phyloP scores from a whole-genome alignment of 2,113 vertebrate genomes.

The Triplophysa tibetana region DNA sequence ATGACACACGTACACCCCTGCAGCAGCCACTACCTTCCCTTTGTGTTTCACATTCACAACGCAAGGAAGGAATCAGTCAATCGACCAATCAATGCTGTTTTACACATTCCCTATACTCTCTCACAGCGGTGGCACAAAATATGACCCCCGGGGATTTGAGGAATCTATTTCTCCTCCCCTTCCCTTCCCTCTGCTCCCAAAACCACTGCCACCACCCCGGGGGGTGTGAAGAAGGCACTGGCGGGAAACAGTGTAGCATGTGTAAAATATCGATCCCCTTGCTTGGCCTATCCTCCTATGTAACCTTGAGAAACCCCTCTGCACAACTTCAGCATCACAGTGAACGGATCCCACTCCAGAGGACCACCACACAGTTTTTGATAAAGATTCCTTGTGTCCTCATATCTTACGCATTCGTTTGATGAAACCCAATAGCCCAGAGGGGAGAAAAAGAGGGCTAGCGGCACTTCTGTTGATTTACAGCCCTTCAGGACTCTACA shows the following conservation, averaged over 20 bases:
- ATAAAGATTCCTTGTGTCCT: neutral
- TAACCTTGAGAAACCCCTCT: slow-evolving; percentile 25
- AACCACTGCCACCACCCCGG: slow-evolving; percentile 10
- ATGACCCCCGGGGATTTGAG: neutral
- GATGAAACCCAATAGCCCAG: slow-evolving; percentile 16
- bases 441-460: slow-evolving; percentile 16
- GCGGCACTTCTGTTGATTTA: slow-evolving; percentile 40
- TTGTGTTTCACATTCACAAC: neutral
- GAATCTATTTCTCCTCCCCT: slow-evolving; percentile 21
- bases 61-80: neutral
- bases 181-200: neutral
- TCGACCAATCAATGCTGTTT: slow-evolving; percentile 34
- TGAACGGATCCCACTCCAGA: neutral
- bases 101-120: slow-evolving; percentile 9
- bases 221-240: neutral
- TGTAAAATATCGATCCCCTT: slow-evolving; percentile 34
- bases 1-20: neutral
- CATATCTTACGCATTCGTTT: neutral
- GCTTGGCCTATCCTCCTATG: slow-evolving; percentile 7
- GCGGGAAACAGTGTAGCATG: neutral
- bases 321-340: neutral
- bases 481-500: slow-evolving; percentile 38
- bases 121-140: slow-evolving; percentile 1
- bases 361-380: neutral
- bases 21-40: neutral